A percentile compares a stretch with the other conserved stretches of the same genome.
phyloP scores from a whole-genome alignment of 1,140 invertebrate species.

The Pygmarrhopalites habei region DNA sequence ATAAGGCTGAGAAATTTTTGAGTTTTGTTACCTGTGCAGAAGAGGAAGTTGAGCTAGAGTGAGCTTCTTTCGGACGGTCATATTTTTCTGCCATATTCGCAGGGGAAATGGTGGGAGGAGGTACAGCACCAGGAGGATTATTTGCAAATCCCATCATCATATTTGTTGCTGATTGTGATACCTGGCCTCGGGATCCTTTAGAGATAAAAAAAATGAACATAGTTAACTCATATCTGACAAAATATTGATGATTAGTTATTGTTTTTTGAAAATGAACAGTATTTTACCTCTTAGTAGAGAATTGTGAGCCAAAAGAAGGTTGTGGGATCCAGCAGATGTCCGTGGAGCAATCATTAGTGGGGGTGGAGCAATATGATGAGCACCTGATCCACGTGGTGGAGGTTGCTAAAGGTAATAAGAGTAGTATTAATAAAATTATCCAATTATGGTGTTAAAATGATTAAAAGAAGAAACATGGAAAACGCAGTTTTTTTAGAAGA shows the following conservation, averaged over 20 bases:
- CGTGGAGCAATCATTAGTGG: conserved; percentile 47
- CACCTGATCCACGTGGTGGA: conserved; percentile 45
- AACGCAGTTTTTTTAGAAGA: too few species aligned
- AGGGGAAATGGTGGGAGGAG: conserved; percentile 29
- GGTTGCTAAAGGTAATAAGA: conserved; percentile 51
- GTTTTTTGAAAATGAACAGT: too few species aligned
- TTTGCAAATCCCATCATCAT: conserved; percentile 33
- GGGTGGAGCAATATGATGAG: conserved; percentile 48
- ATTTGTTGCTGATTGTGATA: conserved; percentile 19
- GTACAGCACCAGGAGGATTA: conserved; percentile 38
- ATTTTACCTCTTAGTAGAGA: conserved; percentile 45
- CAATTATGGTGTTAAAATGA: too few species aligned
- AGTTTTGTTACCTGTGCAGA: conserved; percentile 30
- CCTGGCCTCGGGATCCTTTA: conserved; percentile 27
- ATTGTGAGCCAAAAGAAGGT: conserved; percentile 55
- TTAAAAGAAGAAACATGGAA: too few species aligned
- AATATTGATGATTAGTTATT: too few species aligned
- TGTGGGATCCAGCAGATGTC: conserved; percentile 43
- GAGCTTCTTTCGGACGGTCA: conserved; percentile 39
- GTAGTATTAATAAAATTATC: too few species aligned
- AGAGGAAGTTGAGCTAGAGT: conserved; percentile 25
- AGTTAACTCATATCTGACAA: neutral
- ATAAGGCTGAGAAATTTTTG: too few species aligned
- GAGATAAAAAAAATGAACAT: conserved; percentile 8
- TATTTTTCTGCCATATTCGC: conserved; percentile 32